Base-by-base conservation (phyloP, 64 coral and sea anemone genomes). In the Orbicella faveolata region DNA sequence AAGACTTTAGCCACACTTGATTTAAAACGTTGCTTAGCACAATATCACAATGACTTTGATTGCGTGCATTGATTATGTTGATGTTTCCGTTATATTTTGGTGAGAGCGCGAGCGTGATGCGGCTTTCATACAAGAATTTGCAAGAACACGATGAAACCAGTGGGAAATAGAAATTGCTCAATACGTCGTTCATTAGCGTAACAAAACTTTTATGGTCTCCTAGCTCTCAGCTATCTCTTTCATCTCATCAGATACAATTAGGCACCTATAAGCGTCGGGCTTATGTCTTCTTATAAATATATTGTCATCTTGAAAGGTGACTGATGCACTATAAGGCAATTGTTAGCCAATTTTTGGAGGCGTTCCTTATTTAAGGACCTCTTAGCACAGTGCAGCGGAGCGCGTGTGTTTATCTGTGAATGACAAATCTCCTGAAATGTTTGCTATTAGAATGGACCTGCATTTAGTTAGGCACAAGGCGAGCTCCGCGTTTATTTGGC, bases 281-380 rank as follows among this genome's bases (percentile, higher is more conserved):
- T 88, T 82, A 87, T 91, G 88, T 67, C 92, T 83, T 93, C 87
- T 93, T 73, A 74, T 51, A 66, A 79, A 87, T 89, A 97, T 97
- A 97, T 94, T 97, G 95, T 94, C 95, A 91, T 91, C 95, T 87
- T 76, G 73, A 94, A 86, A 77, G 84, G 92, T 89, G 95, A 97
- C 92, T 93, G 79, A 83, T 89, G 90, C 89, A 97, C 93, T 97
- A 97, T 93, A 92, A 89, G 93, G 84, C 90, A 85, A 97, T 97
- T 97, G 92, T 93, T 94, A 91, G 92, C 92, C 93, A 97, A 97
- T 97, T 97, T 94, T 81, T 76, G 93, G 81, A 92, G 95, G 95
- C 95, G 95, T 97, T 90, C 88, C 92, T 94, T 10, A 36, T 75
- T 97, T 84, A 82, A 97, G 95, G 92, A 76, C 91, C 92, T 97